Percentiles rank a stretch among this genome's conserved stretches.
Evolutionary conservation across 2,113 vertebrate species (phyloP).

Genomic region (Ceyx melanurus): DNA sequence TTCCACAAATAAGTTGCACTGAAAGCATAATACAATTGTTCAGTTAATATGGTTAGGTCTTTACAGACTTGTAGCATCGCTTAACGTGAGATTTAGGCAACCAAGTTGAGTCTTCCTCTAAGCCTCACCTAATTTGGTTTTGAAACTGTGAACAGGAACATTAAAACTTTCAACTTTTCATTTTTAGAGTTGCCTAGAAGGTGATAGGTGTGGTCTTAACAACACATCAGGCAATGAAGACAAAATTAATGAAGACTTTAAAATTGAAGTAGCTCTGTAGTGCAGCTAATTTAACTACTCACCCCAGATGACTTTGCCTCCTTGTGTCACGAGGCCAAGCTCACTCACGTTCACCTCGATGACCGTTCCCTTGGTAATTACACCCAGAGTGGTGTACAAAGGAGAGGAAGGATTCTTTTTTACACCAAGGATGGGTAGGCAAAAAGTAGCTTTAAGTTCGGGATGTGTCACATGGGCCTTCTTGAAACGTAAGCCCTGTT

Average conservation of each 20-base stretch:
- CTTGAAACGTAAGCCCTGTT: constrained; percentile 94
- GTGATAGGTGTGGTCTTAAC: background rate
- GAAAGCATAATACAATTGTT: background rate
- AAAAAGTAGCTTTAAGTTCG: constrained; percentile 97
- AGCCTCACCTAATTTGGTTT: background rate
- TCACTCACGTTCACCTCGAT: constrained; percentile 97
- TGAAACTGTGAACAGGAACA: background rate
- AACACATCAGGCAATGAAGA: background rate
- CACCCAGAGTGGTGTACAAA: constrained; percentile 92
- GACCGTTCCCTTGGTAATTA: constrained; percentile 97
- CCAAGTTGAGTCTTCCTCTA: background rate
- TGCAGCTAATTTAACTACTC: constrained; percentile 58
- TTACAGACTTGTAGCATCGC: background rate
- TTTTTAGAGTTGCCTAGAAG: background rate
- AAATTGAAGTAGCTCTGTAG: background rate
- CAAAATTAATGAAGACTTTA: too few relatives aligned
- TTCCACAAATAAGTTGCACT: background rate
- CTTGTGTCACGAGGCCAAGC: constrained; percentile 95
- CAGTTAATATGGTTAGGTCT: background rate
- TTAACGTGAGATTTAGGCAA: background rate
- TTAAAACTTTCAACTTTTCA: background rate
- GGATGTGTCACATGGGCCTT: constrained; percentile 97
- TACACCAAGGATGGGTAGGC: constrained; percentile 94
- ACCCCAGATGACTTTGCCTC: constrained; percentile 99
- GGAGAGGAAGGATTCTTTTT: constrained; percentile 98